Evolutionary conservation across 2,113 vertebrate species (phyloP).

Genomic region (Xyrauchen texanus): DNA sequence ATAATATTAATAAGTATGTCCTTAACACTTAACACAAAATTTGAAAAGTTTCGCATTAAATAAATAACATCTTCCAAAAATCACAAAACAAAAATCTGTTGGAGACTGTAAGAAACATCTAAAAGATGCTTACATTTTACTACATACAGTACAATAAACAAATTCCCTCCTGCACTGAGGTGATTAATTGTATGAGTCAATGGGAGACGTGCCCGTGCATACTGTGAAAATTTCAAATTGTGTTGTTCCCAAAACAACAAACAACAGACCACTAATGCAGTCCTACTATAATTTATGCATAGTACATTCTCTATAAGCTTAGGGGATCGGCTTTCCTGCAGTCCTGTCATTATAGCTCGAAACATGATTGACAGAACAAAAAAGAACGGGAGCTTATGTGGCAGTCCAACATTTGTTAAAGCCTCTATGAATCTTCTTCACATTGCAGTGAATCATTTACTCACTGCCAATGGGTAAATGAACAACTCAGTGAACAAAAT

Average conservation of each 20-base stretch:
- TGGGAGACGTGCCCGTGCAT: not conserved
- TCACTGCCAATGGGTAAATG: not conserved
- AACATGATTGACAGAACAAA: conserved; percentile 18
- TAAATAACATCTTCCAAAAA: too few species aligned
- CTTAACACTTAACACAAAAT: too few species aligned
- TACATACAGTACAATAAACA: too few species aligned
- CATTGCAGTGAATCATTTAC: conserved; percentile 37
- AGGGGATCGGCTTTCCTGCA: not conserved
- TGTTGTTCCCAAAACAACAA: not conserved
- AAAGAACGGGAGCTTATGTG: conserved; percentile 24
- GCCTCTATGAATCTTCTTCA: conserved; percentile 6
- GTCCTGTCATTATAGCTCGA: conserved; percentile 6
- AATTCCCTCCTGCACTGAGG: not conserved
- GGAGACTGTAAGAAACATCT: too few species aligned
- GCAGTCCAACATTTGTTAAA: not conserved
- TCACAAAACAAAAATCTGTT: too few species aligned
- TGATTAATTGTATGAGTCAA: not conserved
- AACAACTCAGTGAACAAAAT: conserved; percentile 9
- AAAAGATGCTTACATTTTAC: too few species aligned
- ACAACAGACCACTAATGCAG: not conserved
- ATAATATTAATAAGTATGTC: too few species aligned
- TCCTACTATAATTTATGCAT: conserved; percentile 5
- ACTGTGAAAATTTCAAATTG: not conserved
- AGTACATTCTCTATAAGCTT: not conserved
- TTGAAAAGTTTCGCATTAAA: too few species aligned